These are phyloP conservation scores for Dolichallabes microphthalmus DNA, from an alignment of 2,113 vertebrate species.

Conservation along the genomic window DNA sequence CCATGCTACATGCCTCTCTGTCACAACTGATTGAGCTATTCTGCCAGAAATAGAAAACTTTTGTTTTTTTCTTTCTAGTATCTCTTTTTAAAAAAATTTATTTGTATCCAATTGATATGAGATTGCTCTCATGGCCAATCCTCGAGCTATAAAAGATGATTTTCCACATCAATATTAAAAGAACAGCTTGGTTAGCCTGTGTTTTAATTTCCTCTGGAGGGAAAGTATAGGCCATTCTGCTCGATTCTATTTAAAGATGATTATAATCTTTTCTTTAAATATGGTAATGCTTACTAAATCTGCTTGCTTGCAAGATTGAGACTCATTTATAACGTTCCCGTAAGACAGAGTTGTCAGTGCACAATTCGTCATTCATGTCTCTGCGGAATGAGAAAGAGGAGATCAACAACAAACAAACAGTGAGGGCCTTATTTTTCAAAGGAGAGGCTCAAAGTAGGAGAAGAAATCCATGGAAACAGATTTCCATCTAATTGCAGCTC, in stretches of 20 bases:
- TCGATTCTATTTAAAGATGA: constrained; percentile 66
- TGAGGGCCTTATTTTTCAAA: constrained; percentile 65
- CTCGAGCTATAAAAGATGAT: constrained; percentile 52
- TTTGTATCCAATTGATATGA: constrained; percentile 40
- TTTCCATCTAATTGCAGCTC: constrained; percentile 75
- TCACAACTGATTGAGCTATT: constrained; percentile 57
- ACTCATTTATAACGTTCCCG: constrained; percentile 60
- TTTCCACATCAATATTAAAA: constrained; percentile 51
- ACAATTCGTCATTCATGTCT: constrained; percentile 70
- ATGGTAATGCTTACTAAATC: constrained; percentile 60
- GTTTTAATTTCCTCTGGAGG: constrained; percentile 56
- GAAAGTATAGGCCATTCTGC: constrained; percentile 52
- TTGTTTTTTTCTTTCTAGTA: constrained; percentile 52
- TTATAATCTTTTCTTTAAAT: constrained; percentile 61
- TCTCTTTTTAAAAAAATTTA: constrained; percentile 34
- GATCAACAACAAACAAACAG: constrained; percentile 72
- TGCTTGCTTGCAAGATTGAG: constrained; percentile 54
- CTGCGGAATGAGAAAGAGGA: constrained; percentile 42
- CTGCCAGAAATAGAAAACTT: constrained; percentile 53
- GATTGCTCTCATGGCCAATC: constrained; percentile 53
- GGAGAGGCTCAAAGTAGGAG: constrained; percentile 54
- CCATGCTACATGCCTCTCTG: constrained; percentile 39
- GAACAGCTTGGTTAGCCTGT: constrained; percentile 25
- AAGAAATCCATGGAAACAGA: constrained; percentile 75
- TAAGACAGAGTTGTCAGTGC: constrained; percentile 57